phyloP scores from a whole-genome alignment of 1,140 invertebrate genomes.

The Harlomillsia oculata region DNA sequence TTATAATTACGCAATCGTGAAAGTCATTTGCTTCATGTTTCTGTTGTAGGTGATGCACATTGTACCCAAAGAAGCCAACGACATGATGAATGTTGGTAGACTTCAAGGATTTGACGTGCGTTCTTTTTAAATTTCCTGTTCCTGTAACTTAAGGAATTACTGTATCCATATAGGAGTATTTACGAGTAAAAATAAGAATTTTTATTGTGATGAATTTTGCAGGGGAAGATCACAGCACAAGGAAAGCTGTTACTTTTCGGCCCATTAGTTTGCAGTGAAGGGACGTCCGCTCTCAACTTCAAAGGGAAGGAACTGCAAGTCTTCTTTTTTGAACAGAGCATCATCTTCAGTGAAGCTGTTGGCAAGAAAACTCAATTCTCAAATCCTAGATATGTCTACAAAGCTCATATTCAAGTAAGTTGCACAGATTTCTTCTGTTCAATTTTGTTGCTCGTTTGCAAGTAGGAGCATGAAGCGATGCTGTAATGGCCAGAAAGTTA shows the following conservation, averaged over 20 bases:
- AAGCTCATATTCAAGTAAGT: constrained; percentile 88
- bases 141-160: constrained; percentile 7
- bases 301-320: constrained; percentile 84
- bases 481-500: no score
- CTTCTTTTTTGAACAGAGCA: constrained; percentile 96
- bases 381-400: constrained; percentile 91
- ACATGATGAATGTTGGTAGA: constrained; percentile 97
- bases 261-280: constrained; percentile 68
- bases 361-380: constrained; percentile 89
- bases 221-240: constrained; percentile 96
- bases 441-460: no score
- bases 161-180: constrained; percentile 1
- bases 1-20: no score
- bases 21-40: no score
- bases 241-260: constrained; percentile 91
- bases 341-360: constrained; percentile 91
- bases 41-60: constrained; percentile 67
- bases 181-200: no score
- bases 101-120: constrained; percentile 92
- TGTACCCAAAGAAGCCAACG: constrained; percentile 93
- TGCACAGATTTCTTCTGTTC: no score
- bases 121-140: constrained; percentile 25
- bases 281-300: constrained; percentile 46
- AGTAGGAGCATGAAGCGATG: no score
- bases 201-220: no score